These are phyloP conservation scores for Emmelina monodactyla DNA, from an alignment of 2,888 invertebrate species.

Conservation along the genomic window DNA sequence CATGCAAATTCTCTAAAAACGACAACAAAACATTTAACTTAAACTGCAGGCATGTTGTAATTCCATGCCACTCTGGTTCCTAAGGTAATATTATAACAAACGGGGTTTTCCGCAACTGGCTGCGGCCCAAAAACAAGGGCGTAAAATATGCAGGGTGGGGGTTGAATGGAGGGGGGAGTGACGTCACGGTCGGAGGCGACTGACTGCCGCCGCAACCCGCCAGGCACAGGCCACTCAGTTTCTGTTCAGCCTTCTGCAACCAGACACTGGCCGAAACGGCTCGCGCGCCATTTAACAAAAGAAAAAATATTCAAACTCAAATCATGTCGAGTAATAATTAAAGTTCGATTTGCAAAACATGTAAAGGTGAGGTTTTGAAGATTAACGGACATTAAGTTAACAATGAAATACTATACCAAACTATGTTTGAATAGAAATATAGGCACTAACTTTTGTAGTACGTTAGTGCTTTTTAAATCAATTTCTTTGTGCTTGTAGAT, in stretches of 20 bases:
- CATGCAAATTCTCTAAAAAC: too few relatives aligned
- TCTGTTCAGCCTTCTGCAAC: conserved; percentile 33
- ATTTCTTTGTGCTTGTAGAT: too few relatives aligned
- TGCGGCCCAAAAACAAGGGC: conserved; percentile 38
- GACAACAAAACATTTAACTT: too few relatives aligned
- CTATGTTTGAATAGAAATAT: too few relatives aligned
- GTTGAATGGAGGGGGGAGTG: conserved; percentile 26
- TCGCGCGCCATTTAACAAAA: conserved; percentile 14
- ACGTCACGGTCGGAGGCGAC: conserved; percentile 52
- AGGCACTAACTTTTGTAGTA: too few relatives aligned
- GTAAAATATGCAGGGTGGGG: conserved; percentile 44
- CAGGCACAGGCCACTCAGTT: conserved; percentile 31
- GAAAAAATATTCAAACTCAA: conserved; percentile 1
- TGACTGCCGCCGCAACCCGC: conserved; percentile 38
- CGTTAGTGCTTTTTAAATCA: too few relatives aligned
- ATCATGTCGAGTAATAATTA: too few relatives aligned
- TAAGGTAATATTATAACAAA: conserved; percentile 25
- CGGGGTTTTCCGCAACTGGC: conserved; percentile 24
- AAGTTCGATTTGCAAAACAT: too few relatives aligned
- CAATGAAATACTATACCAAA: too few relatives aligned
- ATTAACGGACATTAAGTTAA: too few relatives aligned
- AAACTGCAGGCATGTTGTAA: too few relatives aligned
- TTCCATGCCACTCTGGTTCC: conserved; percentile 8
- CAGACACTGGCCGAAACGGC: conserved; percentile 20
- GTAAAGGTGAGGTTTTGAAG: too few relatives aligned